Evolutionary conservation across 2,797 vertebrate genomes (phyloP).

Genomic region (Coregonus ussuriensis): DNA sequence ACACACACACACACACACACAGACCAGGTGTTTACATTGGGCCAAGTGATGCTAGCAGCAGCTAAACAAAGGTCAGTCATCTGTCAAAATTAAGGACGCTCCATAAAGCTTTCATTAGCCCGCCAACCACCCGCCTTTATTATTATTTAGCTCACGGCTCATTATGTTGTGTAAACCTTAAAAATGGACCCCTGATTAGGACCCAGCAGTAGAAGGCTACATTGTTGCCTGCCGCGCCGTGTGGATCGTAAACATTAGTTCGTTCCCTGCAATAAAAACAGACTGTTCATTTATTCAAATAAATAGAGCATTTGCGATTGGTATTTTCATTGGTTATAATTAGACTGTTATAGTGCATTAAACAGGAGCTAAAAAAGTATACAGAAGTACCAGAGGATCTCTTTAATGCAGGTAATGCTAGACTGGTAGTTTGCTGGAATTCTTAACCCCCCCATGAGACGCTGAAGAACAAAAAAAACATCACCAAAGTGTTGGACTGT

Average conservation of each 20-base stretch:
- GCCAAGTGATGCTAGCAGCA: slow-evolving; percentile 47
- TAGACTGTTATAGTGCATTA: slow-evolving; percentile 8
- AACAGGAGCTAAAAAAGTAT: neutral
- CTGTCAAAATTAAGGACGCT: slow-evolving; percentile 67
- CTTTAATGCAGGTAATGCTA: neutral
- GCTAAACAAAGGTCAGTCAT: slow-evolving; percentile 50
- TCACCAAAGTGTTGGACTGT: no score
- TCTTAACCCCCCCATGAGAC: no score
- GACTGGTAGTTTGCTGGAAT: no score
- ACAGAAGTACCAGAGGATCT: no score
- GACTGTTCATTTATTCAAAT: slow-evolving; percentile 53
- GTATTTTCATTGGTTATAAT: slow-evolving; percentile 25
- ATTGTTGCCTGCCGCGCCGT: slow-evolving; percentile 44
- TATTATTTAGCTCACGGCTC: slow-evolving; percentile 71
- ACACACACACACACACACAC: slow-evolving; percentile 3
- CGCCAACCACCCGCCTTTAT: slow-evolving; percentile 57
- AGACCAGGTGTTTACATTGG: slow-evolving; percentile 69
- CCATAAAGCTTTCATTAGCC: slow-evolving; percentile 76
- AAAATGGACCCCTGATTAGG: slow-evolving; percentile 74
- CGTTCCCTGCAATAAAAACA: slow-evolving; percentile 38
- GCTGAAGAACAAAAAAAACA: no score
- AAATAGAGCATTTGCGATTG: slow-evolving; percentile 27
- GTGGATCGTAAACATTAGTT: slow-evolving; percentile 57
- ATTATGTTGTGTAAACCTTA: slow-evolving; percentile 74
- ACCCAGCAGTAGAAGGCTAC: slow-evolving; percentile 41